These are phyloP conservation scores for Agrochola lychnidis DNA, from an alignment of 2,888 invertebrate genomes.

Conservation along the genomic window DNA sequence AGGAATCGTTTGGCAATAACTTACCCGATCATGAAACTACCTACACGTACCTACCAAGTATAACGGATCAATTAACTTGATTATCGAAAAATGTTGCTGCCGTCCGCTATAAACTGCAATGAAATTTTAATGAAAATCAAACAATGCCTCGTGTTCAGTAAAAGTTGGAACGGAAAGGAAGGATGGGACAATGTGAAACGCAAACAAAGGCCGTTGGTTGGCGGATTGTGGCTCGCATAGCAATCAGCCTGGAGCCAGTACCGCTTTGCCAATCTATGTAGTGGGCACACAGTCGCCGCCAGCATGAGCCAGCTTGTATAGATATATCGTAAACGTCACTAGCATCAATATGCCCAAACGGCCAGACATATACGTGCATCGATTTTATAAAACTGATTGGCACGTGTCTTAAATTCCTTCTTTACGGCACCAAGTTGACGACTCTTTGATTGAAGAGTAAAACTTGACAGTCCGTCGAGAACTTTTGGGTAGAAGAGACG, in stretches of 20 bases:
- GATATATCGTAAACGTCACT: slow-evolving; percentile 34
- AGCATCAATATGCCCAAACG: slow-evolving; percentile 42
- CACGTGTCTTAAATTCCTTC: slow-evolving; percentile 45
- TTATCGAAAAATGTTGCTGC: slow-evolving; percentile 49
- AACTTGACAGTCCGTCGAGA: slow-evolving; percentile 9
- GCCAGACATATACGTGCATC: slow-evolving; percentile 42
- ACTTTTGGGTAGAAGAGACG: slow-evolving; percentile 9
- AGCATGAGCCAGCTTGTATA: slow-evolving; percentile 33
- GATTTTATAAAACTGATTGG: slow-evolving; percentile 53
- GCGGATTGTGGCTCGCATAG: slow-evolving; percentile 82
- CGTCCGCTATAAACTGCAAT: slow-evolving; percentile 58
- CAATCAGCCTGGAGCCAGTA: slow-evolving; percentile 79
- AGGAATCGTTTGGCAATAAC: background rate
- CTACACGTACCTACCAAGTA: background rate
- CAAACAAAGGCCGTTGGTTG: slow-evolving; percentile 83
- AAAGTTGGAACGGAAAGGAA: slow-evolving; percentile 81
- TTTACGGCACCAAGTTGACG: slow-evolving; percentile 15
- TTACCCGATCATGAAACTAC: slow-evolving; percentile 35
- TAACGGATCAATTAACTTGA: slow-evolving; percentile 49
- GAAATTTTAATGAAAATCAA: slow-evolving; percentile 65
- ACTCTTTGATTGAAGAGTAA: slow-evolving; percentile 4
- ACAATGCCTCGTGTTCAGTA: slow-evolving; percentile 75
- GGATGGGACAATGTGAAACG: slow-evolving; percentile 82
- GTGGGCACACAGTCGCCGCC: slow-evolving; percentile 53
- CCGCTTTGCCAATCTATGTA: slow-evolving; percentile 70